Conservation (phyloP, 2,888 invertebrate genomes). For the Mythimna vitellina region DNA sequence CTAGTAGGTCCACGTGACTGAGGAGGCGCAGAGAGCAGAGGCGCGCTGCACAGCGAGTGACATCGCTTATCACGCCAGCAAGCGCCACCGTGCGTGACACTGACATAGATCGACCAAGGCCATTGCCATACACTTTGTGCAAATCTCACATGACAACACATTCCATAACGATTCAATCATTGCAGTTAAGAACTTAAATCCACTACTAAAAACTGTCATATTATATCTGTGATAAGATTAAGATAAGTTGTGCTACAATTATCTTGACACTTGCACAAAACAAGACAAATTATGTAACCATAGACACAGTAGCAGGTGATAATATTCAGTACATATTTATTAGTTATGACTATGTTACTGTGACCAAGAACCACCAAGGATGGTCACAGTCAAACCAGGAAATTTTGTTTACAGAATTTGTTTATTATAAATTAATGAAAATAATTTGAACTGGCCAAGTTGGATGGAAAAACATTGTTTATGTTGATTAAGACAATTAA, state of each 20-base stretch:
- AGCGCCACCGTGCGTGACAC: conserved; percentile 71
- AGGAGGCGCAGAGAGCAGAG: conserved; percentile 16
- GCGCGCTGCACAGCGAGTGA: conserved; percentile 40
- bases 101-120: conserved; percentile 74
- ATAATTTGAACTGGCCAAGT: background rate
- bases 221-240: conserved; percentile 37
- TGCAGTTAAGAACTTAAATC: conserved; percentile 40
- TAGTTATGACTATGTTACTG: background rate
- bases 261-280: conserved; percentile 17
- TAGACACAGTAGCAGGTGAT: conserved; percentile 21
- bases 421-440: background rate
- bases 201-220: conserved; percentile 27
- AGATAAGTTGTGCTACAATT: conserved; percentile 27
- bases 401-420: background rate
- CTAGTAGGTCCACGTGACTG: conserved; percentile 55
- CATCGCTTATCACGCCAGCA: conserved; percentile 62
- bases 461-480: background rate
- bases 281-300: conserved; percentile 37
- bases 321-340: background rate
- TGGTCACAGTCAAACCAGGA: conserved; percentile 9
- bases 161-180: conserved; percentile 58
- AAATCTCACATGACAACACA: conserved; percentile 66
- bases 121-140: conserved; percentile 62
- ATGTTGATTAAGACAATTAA: conserved; percentile 1
- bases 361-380: background rate